Conservation (phyloP, 2,797 vertebrate species). For the Gallirallus australis region DNA sequence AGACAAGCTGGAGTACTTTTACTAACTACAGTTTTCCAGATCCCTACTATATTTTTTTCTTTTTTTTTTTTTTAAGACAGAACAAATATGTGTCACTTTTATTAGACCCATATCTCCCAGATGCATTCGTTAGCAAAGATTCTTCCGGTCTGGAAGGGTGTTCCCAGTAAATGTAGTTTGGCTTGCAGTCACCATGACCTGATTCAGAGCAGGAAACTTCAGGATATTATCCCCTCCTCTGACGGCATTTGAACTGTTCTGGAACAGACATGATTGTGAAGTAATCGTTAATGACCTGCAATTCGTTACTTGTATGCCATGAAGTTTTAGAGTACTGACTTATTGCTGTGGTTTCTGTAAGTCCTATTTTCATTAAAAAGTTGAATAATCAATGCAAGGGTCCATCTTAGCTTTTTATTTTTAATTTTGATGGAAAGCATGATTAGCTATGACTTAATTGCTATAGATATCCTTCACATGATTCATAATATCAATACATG, state of each 20-base stretch:
- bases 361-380: not conserved
- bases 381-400: not conserved
- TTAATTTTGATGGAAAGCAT: not conserved
- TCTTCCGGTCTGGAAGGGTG: constrained; percentile 60
- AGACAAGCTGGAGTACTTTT: not conserved
- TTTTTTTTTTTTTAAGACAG: not conserved
- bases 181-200: constrained; percentile 32
- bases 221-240: constrained; percentile 6
- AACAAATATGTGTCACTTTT: constrained; percentile 33
- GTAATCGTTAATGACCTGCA: not conserved
- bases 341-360: not conserved
- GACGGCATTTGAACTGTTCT: constrained; percentile 2
- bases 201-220: constrained; percentile 49
- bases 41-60: not conserved
- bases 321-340: not conserved
- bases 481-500: not conserved
- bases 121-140: constrained; percentile 53
- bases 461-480: not conserved
- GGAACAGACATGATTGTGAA: constrained; percentile 4
- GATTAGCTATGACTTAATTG: not conserved
- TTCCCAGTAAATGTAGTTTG: constrained; percentile 52
- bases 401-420: not conserved
- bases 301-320: not conserved
- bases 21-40: constrained; percentile 23
- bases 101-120: constrained; percentile 38